Evolutionary conservation across 2,888 invertebrate species (phyloP).

Genomic region (Gibbula magus): DNA sequence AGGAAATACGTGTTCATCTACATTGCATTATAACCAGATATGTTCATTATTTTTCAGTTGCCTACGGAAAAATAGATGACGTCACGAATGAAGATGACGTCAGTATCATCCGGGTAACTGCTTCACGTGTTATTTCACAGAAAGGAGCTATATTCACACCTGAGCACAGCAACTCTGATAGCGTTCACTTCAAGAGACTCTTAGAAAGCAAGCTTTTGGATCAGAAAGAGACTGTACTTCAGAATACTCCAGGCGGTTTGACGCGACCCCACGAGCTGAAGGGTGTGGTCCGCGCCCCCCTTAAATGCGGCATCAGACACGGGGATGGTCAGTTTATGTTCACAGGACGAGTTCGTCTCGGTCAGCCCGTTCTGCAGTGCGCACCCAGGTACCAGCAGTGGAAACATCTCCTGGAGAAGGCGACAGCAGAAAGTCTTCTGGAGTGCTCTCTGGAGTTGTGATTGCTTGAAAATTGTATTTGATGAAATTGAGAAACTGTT

Average conservation of each 20-base stretch:
- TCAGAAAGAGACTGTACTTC: slow-evolving; percentile 42
- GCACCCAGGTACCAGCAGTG: slow-evolving; percentile 63
- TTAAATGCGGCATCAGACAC: slow-evolving; percentile 54
- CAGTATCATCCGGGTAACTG: slow-evolving; percentile 54
- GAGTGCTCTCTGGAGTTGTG: slow-evolving; percentile 39
- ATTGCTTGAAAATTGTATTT: no score
- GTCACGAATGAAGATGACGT: slow-evolving; percentile 41
- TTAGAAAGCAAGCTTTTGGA: no score
- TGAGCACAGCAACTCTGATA: no score
- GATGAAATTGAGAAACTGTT: no score
- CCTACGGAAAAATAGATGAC: slow-evolving; percentile 57
- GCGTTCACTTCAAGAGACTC: no score
- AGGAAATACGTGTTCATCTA: no score
- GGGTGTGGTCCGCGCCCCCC: slow-evolving; percentile 55
- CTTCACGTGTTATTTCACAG: slow-evolving; percentile 54
- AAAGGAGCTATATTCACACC: no score
- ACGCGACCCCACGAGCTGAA: slow-evolving; percentile 42
- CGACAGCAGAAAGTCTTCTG: slow-evolving; percentile 45
- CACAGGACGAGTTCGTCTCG: slow-evolving; percentile 61
- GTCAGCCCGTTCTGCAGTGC: slow-evolving; percentile 56
- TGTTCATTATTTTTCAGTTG: slow-evolving; percentile 49
- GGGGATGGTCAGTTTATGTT: slow-evolving; percentile 61
- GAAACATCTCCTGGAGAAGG: slow-evolving; percentile 49
- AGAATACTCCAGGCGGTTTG: background rate
- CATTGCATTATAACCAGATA: no score